A percentile compares a stretch with the other conserved stretches of the same genome.
Evolutionary conservation across 2,888 invertebrate genomes (phyloP).

Genomic region (Dascillus cervinus): DNA sequence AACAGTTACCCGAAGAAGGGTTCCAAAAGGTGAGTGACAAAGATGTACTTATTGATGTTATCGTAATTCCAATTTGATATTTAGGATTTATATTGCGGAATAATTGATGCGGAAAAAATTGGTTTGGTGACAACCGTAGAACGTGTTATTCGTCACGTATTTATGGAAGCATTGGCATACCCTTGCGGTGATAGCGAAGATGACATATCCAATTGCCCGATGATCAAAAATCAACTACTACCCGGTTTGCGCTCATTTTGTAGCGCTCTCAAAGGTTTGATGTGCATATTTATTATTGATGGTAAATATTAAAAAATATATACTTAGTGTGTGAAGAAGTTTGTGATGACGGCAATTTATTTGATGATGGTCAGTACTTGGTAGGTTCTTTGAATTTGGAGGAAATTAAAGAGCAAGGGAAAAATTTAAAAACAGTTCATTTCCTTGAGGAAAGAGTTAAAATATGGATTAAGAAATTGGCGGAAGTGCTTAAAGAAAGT

Average conservation of each 20-base stretch:
- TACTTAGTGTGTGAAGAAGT: conserved; percentile 74
- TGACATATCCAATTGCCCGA: conserved; percentile 67
- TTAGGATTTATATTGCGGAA: conserved; percentile 60
- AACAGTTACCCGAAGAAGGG: conserved; percentile 86
- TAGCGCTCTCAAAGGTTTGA: conserved; percentile 75
- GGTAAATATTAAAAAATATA: background rate
- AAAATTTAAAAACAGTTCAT: conserved; percentile 56
- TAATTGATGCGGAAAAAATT: conserved; percentile 69
- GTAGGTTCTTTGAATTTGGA: conserved; percentile 54
- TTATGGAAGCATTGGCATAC: conserved; percentile 82
- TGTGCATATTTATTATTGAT: background rate
- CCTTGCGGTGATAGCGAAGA: conserved; percentile 75
- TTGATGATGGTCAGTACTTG: conserved; percentile 62
- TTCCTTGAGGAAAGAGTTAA: conserved; percentile 66
- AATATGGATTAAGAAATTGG: conserved; percentile 72
- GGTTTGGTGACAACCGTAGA: conserved; percentile 83
- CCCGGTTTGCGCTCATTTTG: conserved; percentile 81
- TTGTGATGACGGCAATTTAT: conserved; percentile 67
- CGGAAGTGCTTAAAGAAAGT: conserved; percentile 82
- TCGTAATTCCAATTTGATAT: conserved; percentile 6
- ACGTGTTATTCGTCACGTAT: conserved; percentile 79
- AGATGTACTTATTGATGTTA: background rate
- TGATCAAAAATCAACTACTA: conserved; percentile 75
- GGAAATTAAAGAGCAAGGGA: conserved; percentile 63
- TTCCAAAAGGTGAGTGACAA: conserved; percentile 63